Base-by-base conservation (phyloP, 2,113 vertebrate genomes). In the Protomyctophum bolini region DNA sequence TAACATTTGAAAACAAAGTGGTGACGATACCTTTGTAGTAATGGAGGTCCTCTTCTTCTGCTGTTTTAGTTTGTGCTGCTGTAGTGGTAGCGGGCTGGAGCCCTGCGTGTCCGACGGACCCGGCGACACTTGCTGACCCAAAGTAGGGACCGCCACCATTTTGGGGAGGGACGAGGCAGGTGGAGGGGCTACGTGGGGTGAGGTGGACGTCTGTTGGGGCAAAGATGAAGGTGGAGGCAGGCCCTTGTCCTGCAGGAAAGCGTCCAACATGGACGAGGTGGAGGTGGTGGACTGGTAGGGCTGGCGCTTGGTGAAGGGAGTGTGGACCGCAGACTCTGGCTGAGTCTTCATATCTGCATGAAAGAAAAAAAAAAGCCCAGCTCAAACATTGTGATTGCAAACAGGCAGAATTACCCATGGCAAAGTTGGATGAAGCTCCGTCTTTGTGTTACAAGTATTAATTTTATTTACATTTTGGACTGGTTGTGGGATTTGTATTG, bases 51-150 rank as follows among this genome's bases (percentile, higher is more conserved):
- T 98, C 78, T 99, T 99, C 92, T 96, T 99, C 62, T 97, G 97
- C 77, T 95, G 96, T 84, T 97, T 98, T 58, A 98, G 92, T 87
- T 98, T 98, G 83, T 98, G 97, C 91, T 99, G 97, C 90, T 98
- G 97, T 41, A 96, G 91, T 0, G 97, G 96, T 77, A 98, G 95
- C n/a, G 97, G 97, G 85, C 96, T 98, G n/a, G 95, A 96, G 55
- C 95, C 95, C 65, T 97, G 97, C 88, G 94, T 94, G 78, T 98
- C 97, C 0, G 95, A 95, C n/a, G 96, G 94, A 4, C 95, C 95
- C 0, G 96, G 96, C 52, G 97, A 97, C 86, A 96, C 94, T 80
- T 97, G 97, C 33, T 90, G 93, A 61, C 80, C 90, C 49, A 89
- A 51, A 66, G 91, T 82, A 0, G 94, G 81, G 46, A 91, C 91